phyloP scores from a whole-genome alignment of 1,140 invertebrate genomes.

The Tenebrio molitor region DNA sequence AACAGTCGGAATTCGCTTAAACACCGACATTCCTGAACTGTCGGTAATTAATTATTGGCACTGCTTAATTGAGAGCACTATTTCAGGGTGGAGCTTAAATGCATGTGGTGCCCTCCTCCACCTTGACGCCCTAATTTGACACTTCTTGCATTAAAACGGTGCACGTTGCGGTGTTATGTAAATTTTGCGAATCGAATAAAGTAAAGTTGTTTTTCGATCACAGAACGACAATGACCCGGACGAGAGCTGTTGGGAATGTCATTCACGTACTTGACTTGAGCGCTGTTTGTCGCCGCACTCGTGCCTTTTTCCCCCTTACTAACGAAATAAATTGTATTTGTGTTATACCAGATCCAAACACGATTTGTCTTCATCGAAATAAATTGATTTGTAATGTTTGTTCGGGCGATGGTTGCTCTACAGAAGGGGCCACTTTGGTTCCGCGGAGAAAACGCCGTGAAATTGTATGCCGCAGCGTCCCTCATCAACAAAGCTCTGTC shows the following conservation, averaged over 20 bases:
- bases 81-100: constrained; percentile 26
- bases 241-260: constrained; percentile 9
- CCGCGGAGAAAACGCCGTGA: not conserved
- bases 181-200: constrained; percentile 5
- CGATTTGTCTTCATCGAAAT: constrained; percentile 19
- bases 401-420: not conserved
- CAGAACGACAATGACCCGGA: not conserved
- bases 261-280: constrained; percentile 9
- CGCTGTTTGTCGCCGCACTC: constrained; percentile 22
- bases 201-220: constrained; percentile 14
- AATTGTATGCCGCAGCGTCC: constrained; percentile 10
- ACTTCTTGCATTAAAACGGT: constrained; percentile 23
- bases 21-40: constrained; percentile 29
- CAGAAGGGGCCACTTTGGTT: not conserved
- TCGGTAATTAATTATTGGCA: constrained; percentile 45
- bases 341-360: constrained; percentile 2
- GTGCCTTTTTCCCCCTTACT: constrained; percentile 9
- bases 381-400: constrained; percentile 36
- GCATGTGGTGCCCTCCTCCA: constrained; percentile 3
- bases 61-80: constrained; percentile 41
- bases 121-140: not conserved
- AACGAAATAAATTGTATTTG: constrained; percentile 31
- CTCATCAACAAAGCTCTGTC: constrained; percentile 12
- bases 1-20: constrained; percentile 37
- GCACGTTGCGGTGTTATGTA: constrained; percentile 2